Base-by-base conservation (phyloP, 2,113 vertebrate species). In the Crocuta crocuta region DNA sequence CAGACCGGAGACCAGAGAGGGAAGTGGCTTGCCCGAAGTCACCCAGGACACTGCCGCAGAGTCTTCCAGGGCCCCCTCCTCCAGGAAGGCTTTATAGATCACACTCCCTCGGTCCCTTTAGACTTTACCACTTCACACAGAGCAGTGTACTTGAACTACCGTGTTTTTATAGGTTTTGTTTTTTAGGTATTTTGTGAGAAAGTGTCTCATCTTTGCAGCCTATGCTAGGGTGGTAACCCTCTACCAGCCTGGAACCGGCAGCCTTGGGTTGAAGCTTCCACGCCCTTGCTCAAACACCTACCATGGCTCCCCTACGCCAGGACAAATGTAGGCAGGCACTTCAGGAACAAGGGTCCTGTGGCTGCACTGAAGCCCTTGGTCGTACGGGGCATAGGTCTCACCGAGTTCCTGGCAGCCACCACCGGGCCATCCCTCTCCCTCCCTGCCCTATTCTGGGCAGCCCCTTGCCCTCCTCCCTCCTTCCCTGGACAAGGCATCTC, bases 1-100 rank as follows among this genome's bases (percentile, higher is more conserved):
- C 15, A 85, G 21, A 4, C 88, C 63, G 10, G 73, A 87, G 87
- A 76, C 70, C 94, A 73, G 82, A 95, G 55, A 70, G 15, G 48
- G 43, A 19, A 39, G 58, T 9, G 1, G 5, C 65, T 76, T 65
- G 28, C 50, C 43, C 68, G 28, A 58, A 39, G 63, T 53, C 39
- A 65, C 50, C 33, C 93, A 85, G 68, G n/a, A 61, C 1, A 0
- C 28, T 4, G 4, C 0, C 5, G 23, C 45, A 45, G 50, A 33
- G 16, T 53, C 74, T 92, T 21, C 53, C 50, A 74, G 73, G 33
- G 11, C 10, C 31, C 15, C 45, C n/a, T 87, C 74, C 45, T 91
- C 70, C 45, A 80, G 93, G 80, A 92, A 76, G 76, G 17, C 78
- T 33, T 86, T 84, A 12, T 0, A 4, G 66, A 50, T 84, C 76